Percentiles rank a stretch among this genome's conserved stretches.
Conservation (phyloP, 1,140 invertebrate genomes). For the Homarus americanus region DNA sequence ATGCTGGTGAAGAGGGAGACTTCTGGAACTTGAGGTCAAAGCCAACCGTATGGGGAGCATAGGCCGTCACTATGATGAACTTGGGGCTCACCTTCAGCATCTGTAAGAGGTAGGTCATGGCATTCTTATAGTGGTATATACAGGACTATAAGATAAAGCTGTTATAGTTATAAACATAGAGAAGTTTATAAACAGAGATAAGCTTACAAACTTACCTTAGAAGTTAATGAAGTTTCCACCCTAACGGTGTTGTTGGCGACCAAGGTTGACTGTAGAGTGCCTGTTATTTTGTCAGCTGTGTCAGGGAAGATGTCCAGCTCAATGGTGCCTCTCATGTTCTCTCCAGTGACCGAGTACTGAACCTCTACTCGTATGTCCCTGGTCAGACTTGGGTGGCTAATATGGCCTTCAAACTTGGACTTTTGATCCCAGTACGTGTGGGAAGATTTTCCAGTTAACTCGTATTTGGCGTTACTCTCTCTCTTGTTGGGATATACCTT, state of each 20-base stretch:
- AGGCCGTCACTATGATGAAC: background rate
- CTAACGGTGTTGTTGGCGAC: background rate
- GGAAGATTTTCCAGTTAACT: background rate
- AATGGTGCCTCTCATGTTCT: background rate
- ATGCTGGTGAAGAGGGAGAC: too few species aligned
- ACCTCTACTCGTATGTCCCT: background rate
- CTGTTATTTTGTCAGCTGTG: constrained; percentile 28
- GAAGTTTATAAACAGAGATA: background rate
- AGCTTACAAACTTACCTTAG: background rate
- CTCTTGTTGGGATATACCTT: constrained; percentile 11
- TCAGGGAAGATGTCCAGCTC: constrained; percentile 4
- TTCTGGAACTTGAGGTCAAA: background rate
- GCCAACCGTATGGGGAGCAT: background rate
- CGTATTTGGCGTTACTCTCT: constrained; percentile 17
- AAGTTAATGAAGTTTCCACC: too few species aligned
- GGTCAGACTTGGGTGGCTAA: constrained; percentile 12
- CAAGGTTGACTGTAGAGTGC: background rate
- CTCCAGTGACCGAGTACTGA: background rate
- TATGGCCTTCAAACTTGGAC: background rate
- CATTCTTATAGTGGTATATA: background rate
- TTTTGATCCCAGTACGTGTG: background rate
- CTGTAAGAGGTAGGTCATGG: background rate
- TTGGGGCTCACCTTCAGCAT: background rate
- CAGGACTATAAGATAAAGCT: background rate
- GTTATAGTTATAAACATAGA: background rate